A percentile compares a stretch with the other conserved stretches of the same genome.
phyloP scores from a whole-genome alignment of 2,113 vertebrate species.

The Hippopotamus amphibius region DNA sequence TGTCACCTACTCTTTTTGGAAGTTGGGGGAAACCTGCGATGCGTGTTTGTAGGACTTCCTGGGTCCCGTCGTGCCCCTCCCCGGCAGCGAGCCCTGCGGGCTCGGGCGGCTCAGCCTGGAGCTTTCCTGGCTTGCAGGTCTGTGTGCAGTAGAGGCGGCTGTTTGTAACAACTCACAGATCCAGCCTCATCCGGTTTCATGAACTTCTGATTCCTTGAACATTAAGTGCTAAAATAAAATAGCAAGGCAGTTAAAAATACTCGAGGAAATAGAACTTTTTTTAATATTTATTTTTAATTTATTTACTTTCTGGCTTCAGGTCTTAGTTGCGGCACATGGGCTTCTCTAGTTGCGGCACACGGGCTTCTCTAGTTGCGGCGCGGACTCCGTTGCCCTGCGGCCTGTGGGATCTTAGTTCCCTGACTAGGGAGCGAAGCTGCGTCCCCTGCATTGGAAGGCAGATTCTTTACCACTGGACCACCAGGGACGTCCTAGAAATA shows the following conservation, averaged over 20 bases:
- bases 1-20: not conserved
- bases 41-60: not conserved
- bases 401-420: too few relatives aligned
- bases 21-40: not conserved
- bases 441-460: too few relatives aligned
- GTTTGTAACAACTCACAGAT: conserved; percentile 51
- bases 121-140: conserved; percentile 70
- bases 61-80: not conserved
- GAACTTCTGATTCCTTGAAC: conserved; percentile 42
- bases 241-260: conserved; percentile 28
- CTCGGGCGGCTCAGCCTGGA: conserved; percentile 62
- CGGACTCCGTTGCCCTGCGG: too few relatives aligned
- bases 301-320: too few relatives aligned
- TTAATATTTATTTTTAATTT: too few relatives aligned
- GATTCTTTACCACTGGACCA: too few relatives aligned
- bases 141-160: conserved; percentile 60
- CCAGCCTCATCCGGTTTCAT: conserved; percentile 56
- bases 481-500: not conserved
- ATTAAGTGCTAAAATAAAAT: not conserved
- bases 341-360: too few relatives aligned
- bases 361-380: too few relatives aligned
- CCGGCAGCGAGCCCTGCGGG: not conserved
- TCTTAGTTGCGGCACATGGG: too few relatives aligned
- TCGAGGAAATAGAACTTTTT: not conserved
- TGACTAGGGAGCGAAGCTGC: too few relatives aligned